phyloP scores from a whole-genome alignment of 2,113 vertebrate species.

The Ochotona princeps region DNA sequence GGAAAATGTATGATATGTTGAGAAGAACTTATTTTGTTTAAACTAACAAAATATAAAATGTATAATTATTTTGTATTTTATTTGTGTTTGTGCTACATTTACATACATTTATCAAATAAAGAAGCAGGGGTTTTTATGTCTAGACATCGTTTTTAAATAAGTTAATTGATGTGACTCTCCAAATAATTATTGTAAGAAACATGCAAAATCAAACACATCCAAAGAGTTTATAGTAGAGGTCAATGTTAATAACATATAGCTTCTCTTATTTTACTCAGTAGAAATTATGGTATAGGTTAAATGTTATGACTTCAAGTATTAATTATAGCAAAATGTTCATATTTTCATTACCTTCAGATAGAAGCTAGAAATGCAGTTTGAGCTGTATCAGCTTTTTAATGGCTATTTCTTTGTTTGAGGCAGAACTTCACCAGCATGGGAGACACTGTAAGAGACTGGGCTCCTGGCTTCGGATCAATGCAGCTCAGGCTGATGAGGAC shows the following conservation, averaged over 20 bases:
- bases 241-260: background rate
- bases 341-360: constrained; percentile 9
- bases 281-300: background rate
- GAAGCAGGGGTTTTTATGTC: too few species aligned
- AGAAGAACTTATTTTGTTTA: background rate
- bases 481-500: too few species aligned
- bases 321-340: background rate
- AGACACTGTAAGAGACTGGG: too few species aligned
- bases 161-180: background rate
- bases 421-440: background rate
- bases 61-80: background rate
- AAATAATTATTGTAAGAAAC: background rate
- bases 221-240: background rate
- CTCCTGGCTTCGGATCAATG: too few species aligned
- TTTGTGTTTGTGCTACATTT: background rate
- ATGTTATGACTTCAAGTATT: background rate
- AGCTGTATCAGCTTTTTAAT: background rate
- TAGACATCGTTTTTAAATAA: too few species aligned
- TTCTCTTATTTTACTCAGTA: background rate
- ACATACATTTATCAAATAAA: background rate
- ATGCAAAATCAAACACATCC: background rate
- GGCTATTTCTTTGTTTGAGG: background rate
- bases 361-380: background rate
- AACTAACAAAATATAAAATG: background rate
- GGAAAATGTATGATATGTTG: background rate